Base-by-base conservation (phyloP, 2,888 invertebrate species). In the Coelopa pilipes region DNA sequence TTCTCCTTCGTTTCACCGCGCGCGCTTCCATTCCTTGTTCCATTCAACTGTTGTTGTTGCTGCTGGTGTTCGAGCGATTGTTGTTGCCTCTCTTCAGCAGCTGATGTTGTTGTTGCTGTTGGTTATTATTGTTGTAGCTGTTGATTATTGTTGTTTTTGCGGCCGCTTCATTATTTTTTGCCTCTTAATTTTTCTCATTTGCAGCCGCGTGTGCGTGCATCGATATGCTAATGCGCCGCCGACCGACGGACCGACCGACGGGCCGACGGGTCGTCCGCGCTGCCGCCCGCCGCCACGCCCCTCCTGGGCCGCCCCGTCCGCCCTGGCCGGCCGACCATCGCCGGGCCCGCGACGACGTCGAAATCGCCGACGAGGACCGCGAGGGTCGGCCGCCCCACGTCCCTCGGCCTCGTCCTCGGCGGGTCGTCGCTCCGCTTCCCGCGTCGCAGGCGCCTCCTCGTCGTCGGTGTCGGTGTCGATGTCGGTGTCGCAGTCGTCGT, bases 211-310 rank as follows among this genome's bases (percentile, higher is more conserved):
- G 59, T 49, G 46, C 66, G 66, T 59, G 72, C 57, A 11, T 47
- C 65, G 65, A 65, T 65, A 70, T 70, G 70, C 70, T 70, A 70
- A 70, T 69, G 60, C 59, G 17, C 15, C 70, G 17, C 47, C 21
- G 45, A 13, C 55, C 34, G 34, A 34, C 34, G 4, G 34, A 34
- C 34, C 34, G 7, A 2, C 7, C 34, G 34, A 4, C 34, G 4
- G 34, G 7, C 34, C 34, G 34, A 2, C 34, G 4, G 4, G 2
- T 34, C 34, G 34, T 34, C 34, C 34, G 34, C 34, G 4, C 34
- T 34, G 4, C 34, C 34, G 4, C 7, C 34, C 34, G 2, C 34
- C 7, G 34, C 7, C 34, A 34, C 34, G 34, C 34, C 34, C 34
- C 7, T 34, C 34, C 34, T 7, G 7, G 4, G 34, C 7, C 34